Base-by-base conservation (phyloP, 2,888 invertebrate genomes). In the Caradrina clavipalpis region DNA sequence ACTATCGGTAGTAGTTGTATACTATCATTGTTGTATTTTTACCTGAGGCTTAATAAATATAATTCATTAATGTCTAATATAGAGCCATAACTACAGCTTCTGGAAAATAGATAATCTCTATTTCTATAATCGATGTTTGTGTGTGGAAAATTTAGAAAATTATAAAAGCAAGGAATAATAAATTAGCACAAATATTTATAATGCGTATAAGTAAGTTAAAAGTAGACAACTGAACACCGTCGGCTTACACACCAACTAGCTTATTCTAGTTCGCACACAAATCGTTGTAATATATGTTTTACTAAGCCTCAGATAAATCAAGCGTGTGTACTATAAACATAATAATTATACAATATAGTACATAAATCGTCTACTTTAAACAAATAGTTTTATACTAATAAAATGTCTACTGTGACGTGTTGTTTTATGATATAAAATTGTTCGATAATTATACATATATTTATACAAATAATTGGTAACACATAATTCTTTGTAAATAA, bases 401-500 rank as follows among this genome's bases (percentile, higher is more conserved):
- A 67, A 76, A 69, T 70, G 76, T 81, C 73, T 68, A 64, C n/a
- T 67, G 60, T 13, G 71, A 76, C 66, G 72, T 78, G 82, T 87
- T 86, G 79, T 88, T 89, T 87, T 85, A 70, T 87, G 85, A 80
- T 75, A 73, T 82, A 59, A 80, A n/a, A 85, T 70, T 80, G 73
- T 73, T 78, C 72, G 73, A 75, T 76, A 67, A 71, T 79, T 88
- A 81, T 89, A 90, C 89, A 91, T 90, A 51, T 78, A 76, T 89
- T 87, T 91, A 90, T 86, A 90, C 83, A 81, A 87, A 77, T 65
- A 69, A 77, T 73, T 73, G 64, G 65, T 82, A 85, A 78, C 78
- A 81, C 80, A 83, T 79, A 75, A 74, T 80, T 84, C 80, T 83
- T 83, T 85, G 83, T 87, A 86, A 81, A 84, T 83, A 83, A 63